Base-by-base conservation (phyloP, 2,797 vertebrate species). In the Phylloscopus collybita region DNA sequence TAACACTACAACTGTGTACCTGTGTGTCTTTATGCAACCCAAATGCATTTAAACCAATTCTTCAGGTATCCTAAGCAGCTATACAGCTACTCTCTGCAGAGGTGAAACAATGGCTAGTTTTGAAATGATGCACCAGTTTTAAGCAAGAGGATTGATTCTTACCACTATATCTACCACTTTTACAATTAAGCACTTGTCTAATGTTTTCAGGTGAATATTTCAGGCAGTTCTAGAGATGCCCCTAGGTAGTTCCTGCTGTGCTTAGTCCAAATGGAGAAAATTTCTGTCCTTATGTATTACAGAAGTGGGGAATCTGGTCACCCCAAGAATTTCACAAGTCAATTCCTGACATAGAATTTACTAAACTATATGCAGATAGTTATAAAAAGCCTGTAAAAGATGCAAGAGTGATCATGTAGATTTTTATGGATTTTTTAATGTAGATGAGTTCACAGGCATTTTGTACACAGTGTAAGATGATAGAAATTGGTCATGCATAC, bases 341-440 rank as follows among this genome's bases (percentile, higher is more conserved):
- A 62, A 9, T n/a, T 72, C 6, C 21, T 73, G 29, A 16, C 30
- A 29, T 5, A 53, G 22, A 78, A 83, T 84, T 56, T 29, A 4
- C 61, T 59, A 44, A 89, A 29, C 7, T 54, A 10, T 18, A 44
- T 9, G 5, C 4, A 50, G 8, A 69, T 27, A 27, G 21, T 69
- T 65, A 70, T 49, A 9, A 71, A 64, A n/a, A 65, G 3, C 6
- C 10, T 53, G 17, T 29, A 47, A 12, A 92, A 56, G 34, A 45
- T 36, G 10, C 16, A 42, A 12, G 13, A 38, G 3, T 45, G 10
- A 20, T 74, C 32, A 40, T 2, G 3, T 32, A 54, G 23, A 27
- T 27, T 36, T 14, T 25, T 25, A 45, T 45, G 19, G 0, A 2
- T 44, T 60, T 79, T 22, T 50, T 1, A 23, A 36, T 0, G 1